Evolutionary conservation across 1,140 invertebrate species (phyloP).

Genomic region (Copidosoma floridanum): DNA sequence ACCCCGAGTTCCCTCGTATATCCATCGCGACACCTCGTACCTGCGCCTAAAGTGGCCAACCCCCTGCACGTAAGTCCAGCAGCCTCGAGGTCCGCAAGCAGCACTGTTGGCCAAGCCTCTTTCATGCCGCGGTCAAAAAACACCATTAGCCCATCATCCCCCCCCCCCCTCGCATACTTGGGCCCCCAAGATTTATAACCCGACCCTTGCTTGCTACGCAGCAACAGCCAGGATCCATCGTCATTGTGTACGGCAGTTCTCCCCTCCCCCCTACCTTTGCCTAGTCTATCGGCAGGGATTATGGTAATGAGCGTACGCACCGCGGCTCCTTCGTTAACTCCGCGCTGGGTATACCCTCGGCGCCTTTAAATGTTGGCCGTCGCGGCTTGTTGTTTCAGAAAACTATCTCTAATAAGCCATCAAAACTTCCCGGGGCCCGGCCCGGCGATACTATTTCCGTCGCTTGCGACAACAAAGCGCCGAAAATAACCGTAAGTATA

Average conservation of each 20-base stretch:
- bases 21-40: too few species aligned
- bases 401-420: slow-evolving; percentile 18
- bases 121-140: neutral
- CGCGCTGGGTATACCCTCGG: too few species aligned
- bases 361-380: too few species aligned
- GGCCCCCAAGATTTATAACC: slow-evolving; percentile 6
- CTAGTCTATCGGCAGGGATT: too few species aligned
- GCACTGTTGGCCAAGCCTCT: neutral
- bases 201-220: neutral
- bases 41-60: neutral
- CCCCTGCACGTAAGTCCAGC: neutral
- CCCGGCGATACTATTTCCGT: slow-evolving; percentile 9
- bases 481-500: too few species aligned
- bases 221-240: too few species aligned
- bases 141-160: neutral
- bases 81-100: neutral
- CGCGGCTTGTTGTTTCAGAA: slow-evolving; percentile 17
- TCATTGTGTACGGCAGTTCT: too few species aligned
- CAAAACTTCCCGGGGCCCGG: slow-evolving; percentile 2
- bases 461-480: slow-evolving; percentile 5
- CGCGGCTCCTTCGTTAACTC: too few species aligned
- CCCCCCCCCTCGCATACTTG: neutral
- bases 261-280: too few species aligned
- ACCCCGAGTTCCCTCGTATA: too few species aligned
- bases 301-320: too few species aligned